These are phyloP conservation scores for Forbesichthys agassizii DNA, from an alignment of 2,113 vertebrate species.

Conservation along the genomic window DNA sequence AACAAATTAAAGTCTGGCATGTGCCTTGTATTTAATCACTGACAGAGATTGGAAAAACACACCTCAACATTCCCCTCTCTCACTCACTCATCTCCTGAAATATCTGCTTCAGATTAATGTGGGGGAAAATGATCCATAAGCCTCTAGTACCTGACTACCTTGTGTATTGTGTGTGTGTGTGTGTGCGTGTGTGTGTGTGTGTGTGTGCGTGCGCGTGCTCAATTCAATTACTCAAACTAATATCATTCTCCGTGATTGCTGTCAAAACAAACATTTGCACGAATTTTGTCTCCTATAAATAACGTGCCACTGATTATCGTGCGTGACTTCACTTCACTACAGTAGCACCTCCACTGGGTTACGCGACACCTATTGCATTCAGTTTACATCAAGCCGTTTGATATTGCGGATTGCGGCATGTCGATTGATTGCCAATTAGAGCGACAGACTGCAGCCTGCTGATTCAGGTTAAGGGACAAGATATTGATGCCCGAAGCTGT, in stretches of 20 bases:
- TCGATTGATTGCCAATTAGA: slow-evolving; percentile 63
- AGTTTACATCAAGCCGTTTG: not conserved
- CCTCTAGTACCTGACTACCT: not conserved
- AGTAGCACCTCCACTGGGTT: not conserved
- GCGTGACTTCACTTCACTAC: slow-evolving; percentile 4
- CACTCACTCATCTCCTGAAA: too few species aligned
- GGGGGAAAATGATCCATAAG: too few species aligned
- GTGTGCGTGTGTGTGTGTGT: too few species aligned
- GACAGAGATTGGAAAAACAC: not conserved
- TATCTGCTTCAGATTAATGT: too few species aligned
- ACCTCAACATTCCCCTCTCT: not conserved
- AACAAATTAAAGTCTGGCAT: too few species aligned
- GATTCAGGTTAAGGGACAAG: slow-evolving; percentile 51
- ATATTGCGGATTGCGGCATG: slow-evolving; percentile 25
- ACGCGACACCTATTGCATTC: not conserved
- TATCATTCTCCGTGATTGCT: slow-evolving; percentile 1
- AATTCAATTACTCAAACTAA: slow-evolving; percentile 2
- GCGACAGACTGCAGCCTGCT: slow-evolving; percentile 24
- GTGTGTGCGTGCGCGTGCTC: not conserved
- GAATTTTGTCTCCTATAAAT: slow-evolving; percentile 11
- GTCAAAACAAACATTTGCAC: not conserved
- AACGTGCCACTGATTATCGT: slow-evolving; percentile 9
- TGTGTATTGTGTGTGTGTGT: not conserved
- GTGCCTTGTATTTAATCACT: slow-evolving; percentile 41
- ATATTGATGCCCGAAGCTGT: slow-evolving; percentile 58